Conservation (phyloP, 1,140 invertebrate genomes). For the Drosophila orena region DNA sequence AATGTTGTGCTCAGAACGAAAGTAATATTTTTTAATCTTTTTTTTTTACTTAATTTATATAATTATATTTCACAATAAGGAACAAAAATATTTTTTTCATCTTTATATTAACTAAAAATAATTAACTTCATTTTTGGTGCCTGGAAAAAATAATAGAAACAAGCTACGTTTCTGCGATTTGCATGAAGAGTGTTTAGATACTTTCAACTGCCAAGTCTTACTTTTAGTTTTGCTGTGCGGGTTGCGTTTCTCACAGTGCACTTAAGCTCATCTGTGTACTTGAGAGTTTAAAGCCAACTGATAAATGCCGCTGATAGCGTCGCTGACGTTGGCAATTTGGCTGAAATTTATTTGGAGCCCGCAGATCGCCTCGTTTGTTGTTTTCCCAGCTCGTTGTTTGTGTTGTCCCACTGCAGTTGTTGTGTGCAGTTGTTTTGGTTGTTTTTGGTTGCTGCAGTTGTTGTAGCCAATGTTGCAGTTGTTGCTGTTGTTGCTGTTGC, state of each 20-base stretch:
- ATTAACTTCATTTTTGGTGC: too few relatives aligned
- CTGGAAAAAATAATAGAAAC: too few relatives aligned
- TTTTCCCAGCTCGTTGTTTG: conserved; percentile 13
- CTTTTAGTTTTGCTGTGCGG: too few relatives aligned
- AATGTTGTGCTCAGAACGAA: too few relatives aligned
- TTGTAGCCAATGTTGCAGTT: background rate
- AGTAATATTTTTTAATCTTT: too few relatives aligned
- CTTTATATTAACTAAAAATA: too few relatives aligned
- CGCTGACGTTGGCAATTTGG: conserved; percentile 83
- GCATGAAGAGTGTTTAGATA: background rate
- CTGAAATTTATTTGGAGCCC: conserved; percentile 79
- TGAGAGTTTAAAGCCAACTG: conserved; percentile 44
- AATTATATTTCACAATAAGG: too few relatives aligned
- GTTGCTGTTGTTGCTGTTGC: conserved; percentile 48
- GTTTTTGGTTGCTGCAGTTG: conserved; percentile 6
- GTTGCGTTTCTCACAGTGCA: conserved; percentile 1
- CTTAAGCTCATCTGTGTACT: conserved; percentile 24
- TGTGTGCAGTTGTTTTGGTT: conserved; percentile 6
- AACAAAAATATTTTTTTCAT: too few relatives aligned
- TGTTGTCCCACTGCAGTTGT: conserved; percentile 16
- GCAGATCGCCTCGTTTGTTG: conserved; percentile 47
- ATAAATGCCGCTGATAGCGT: conserved; percentile 81
- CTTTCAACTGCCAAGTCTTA: background rate
- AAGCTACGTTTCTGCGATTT: too few relatives aligned
- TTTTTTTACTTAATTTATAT: too few relatives aligned